These are phyloP conservation scores for Heliconius ethilla DNA, from an alignment of 2,888 invertebrate species.

Conservation along the genomic window DNA sequence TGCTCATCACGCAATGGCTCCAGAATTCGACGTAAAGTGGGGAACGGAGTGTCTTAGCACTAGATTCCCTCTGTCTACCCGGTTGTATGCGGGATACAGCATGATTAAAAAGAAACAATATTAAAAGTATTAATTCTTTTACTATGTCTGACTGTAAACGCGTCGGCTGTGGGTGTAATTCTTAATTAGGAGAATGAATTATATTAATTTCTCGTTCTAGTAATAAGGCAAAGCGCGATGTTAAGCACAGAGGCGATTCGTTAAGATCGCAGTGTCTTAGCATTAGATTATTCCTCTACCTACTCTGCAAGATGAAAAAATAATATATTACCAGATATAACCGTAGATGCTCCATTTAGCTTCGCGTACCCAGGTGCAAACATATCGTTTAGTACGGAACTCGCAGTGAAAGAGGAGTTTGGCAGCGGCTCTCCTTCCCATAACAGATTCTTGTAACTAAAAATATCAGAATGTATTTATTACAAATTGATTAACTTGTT, in stretches of 20 bases:
- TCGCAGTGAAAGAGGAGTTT: constrained; percentile 82
- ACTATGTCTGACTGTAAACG: not conserved
- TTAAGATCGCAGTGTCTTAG: not conserved
- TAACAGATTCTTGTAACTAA: constrained; percentile 66
- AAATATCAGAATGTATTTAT: not conserved
- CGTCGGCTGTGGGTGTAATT: not conserved
- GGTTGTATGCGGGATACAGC: no score
- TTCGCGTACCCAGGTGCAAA: constrained; percentile 81
- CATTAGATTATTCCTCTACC: not conserved
- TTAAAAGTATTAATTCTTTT: no score
- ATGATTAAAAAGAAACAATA: no score
- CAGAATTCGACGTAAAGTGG: no score
- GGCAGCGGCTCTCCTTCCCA: constrained; percentile 74
- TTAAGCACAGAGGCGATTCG: not conserved
- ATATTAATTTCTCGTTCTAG: not conserved
- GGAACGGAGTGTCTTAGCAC: no score
- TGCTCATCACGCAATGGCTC: no score
- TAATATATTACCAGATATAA: constrained; percentile 49
- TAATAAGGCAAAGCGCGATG: not conserved
- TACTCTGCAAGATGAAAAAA: not conserved
- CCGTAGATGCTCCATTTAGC: constrained; percentile 62
- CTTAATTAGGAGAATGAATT: not conserved
- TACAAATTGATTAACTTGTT: not conserved
- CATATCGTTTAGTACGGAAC: constrained; percentile 73
- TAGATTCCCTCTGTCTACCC: no score